Conservation (phyloP, 2,797 vertebrate genomes). For the Aotus griseimembra region DNA sequence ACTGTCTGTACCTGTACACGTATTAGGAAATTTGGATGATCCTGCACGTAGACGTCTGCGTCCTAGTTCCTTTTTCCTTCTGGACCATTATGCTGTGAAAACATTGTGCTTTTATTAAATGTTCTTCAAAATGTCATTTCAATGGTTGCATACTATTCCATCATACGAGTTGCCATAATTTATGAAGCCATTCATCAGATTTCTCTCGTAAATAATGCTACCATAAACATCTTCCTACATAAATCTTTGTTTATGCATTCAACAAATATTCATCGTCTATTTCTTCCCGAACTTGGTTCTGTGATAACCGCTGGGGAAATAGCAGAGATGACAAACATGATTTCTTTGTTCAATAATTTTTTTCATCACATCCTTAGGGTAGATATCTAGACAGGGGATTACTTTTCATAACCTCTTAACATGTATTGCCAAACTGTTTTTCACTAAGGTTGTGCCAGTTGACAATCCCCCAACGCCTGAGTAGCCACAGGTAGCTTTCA, state of each 20-base stretch:
- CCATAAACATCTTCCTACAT: not conserved
- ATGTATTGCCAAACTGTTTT: not conserved
- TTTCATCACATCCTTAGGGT: not conserved
- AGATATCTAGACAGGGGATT: not conserved
- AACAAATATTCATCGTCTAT: fast-evolving
- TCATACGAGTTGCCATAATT: too few species aligned
- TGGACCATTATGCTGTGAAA: not conserved
- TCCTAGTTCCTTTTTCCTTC: not conserved
- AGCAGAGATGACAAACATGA: fast-evolving
- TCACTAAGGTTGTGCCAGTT: not conserved
- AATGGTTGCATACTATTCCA: not conserved
- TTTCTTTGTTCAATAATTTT: not conserved
- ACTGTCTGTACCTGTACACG: fast-evolving
- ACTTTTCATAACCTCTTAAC: not conserved
- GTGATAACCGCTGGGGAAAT: not conserved
- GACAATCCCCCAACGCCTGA: fast-evolving
- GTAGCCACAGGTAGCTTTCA: fast-evolving
- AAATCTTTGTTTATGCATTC: not conserved
- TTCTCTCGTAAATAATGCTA: fast-evolving
- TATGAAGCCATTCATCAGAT: not conserved
- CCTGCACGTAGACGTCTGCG: fast-evolving
- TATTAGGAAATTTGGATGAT: fast-evolving
- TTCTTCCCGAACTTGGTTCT: not conserved
- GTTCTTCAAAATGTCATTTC: not conserved
- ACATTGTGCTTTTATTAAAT: not conserved